Base-by-base conservation (phyloP, 2,888 invertebrate genomes). In the Meliscaeva auricollis region DNA sequence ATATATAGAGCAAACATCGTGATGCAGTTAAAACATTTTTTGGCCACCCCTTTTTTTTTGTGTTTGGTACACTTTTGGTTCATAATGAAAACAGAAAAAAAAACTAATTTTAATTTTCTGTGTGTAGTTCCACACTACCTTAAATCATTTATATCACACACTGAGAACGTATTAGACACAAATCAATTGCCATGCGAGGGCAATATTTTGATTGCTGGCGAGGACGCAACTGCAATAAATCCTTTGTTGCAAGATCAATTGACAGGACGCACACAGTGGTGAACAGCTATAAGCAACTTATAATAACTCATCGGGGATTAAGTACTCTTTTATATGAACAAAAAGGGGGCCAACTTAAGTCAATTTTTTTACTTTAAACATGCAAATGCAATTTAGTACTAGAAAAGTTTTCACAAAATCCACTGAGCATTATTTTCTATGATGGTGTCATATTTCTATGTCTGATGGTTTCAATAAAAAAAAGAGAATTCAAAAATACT, bases 291-390 rank as follows among this genome's bases (percentile, higher is more conserved):
- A 35, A 60, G 52, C 35, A 74, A 69, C 38, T 26, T 79, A 26
- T 62, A 79, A 77, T 77, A 85, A 76, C 44, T 76, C 69, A 73
- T 73, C 76, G 50, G 81, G 85, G 73, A 85, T 85, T 85, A 69
- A 50, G 46, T 64, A 62, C 38, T 73, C 22, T 78, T 83, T 13
- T 32, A 58, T 17, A 35, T 1, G 6, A 26, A 11, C 46, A 22
- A 48, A n/a, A 35, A 50, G 41, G 64, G 64, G 46, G 30, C 11
- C 32, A 46, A 35, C 13, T 9, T 26, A 1, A 6, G 15, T 26
- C n/a, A n/a, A n/a, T n/a, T n/a, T n/a, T n/a, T n/a, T n/a, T n/a
- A n/a, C n/a, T n/a, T n/a, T n/a, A n/a, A n/a, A n/a, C n/a, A n/a
- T n/a, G n/a, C n/a, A n/a, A n/a, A n/a, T n/a, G n/a, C n/a, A n/a